Evolutionary conservation across 2,113 vertebrate genomes (phyloP).

Genomic region (Psilopsiagon aymara): DNA sequence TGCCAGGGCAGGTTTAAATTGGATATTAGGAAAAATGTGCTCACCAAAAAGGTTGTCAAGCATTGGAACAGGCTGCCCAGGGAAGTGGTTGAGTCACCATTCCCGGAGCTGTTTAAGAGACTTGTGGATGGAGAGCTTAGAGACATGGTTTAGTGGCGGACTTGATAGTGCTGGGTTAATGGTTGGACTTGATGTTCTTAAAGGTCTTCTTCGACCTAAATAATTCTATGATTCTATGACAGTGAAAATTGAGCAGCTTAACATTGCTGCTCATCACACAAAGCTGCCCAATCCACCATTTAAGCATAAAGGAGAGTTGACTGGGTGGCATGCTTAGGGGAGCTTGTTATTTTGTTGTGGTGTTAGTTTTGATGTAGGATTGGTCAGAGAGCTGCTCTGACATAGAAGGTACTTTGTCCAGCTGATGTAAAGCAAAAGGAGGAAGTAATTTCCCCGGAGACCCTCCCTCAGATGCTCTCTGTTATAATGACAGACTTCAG

Average conservation of each 20-base stretch:
- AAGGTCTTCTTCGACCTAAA: background rate
- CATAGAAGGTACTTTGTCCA: background rate
- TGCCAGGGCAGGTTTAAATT: background rate
- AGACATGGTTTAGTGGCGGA: background rate
- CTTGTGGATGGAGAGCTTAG: background rate
- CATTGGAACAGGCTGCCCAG: background rate
- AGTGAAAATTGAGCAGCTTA: background rate
- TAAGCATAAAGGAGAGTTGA: background rate
- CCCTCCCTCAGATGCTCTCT: background rate
- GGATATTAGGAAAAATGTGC: background rate
- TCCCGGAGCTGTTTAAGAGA: background rate
- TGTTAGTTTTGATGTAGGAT: background rate
- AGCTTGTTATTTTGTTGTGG: background rate
- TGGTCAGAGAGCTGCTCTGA: background rate
- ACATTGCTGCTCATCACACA: background rate
- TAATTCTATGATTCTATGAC: background rate
- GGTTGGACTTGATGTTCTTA: background rate
- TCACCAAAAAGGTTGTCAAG: background rate
- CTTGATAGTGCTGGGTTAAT: background rate
- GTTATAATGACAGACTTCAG: background rate
- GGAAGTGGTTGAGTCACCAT: background rate
- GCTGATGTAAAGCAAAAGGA: background rate
- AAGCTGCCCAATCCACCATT: background rate
- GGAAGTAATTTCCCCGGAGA: background rate
- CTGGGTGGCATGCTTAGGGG: background rate